These are phyloP conservation scores for Xestia xanthographa DNA, from an alignment of 2,888 invertebrate genomes.

Conservation along the genomic window DNA sequence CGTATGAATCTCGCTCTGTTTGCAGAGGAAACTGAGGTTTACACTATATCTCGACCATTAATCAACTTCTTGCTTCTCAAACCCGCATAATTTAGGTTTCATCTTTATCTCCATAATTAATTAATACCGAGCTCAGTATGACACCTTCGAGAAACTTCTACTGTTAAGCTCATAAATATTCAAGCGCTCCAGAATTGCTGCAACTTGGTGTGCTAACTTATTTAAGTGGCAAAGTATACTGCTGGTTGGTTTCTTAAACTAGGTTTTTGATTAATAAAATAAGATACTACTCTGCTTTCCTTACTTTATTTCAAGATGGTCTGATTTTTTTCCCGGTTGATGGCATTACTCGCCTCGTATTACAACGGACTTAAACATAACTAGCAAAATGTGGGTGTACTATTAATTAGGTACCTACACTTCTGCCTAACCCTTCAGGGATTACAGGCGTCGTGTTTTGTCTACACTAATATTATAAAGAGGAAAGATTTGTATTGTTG, in stretches of 20 bases:
- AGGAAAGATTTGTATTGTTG: no score
- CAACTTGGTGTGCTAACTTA: slow-evolving; percentile 30
- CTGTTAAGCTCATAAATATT: slow-evolving; percentile 36
- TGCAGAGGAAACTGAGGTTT: neutral
- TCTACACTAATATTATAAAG: no score
- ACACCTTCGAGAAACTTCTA: slow-evolving; percentile 32
- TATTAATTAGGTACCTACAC: no score
- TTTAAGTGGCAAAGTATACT: slow-evolving; percentile 14
- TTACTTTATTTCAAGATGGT: neutral
- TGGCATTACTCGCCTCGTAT: neutral
- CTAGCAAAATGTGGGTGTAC: no score
- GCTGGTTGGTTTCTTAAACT: neutral
- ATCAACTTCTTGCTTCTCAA: neutral
- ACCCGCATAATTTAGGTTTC: neutral
- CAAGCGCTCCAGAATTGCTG: slow-evolving; percentile 1
- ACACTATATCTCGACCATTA: neutral
- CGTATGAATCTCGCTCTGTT: no score
- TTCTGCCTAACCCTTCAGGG: neutral
- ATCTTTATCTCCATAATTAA: neutral
- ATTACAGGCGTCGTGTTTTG: neutral
- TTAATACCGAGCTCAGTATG: slow-evolving; percentile 5
- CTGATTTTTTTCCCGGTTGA: neutral
- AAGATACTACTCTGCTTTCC: neutral
- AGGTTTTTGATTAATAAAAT: neutral
- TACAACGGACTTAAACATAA: no score